phyloP scores from a whole-genome alignment of 2,113 vertebrate genomes.

The Syrrhaptes paradoxus region DNA sequence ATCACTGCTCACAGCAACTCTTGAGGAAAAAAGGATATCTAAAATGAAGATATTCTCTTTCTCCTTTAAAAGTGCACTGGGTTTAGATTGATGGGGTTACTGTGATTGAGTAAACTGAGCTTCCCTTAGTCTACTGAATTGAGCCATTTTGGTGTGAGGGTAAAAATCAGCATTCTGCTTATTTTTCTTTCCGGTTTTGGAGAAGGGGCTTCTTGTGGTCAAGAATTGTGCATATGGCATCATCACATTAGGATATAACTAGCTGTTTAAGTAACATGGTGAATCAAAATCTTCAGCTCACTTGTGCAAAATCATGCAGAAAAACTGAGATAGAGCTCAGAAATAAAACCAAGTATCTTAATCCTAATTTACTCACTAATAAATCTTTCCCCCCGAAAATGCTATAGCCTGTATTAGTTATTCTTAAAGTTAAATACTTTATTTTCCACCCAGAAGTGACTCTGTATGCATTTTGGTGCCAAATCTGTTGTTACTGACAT shows the following conservation, averaged over 20 bases:
- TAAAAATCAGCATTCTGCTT: neutral
- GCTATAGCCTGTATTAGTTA: neutral
- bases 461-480: neutral
- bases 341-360: neutral
- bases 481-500: neutral
- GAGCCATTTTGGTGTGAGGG: neutral
- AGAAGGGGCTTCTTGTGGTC: neutral
- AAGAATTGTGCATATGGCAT: neutral
- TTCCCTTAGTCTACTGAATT: neutral
- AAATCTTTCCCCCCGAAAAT: neutral
- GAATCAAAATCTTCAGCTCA: neutral
- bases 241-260: rapidly evolving
- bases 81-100: neutral
- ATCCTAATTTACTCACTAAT: neutral
- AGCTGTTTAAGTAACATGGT: neutral
- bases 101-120: neutral
- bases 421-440: neutral
- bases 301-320: neutral
- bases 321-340: neutral
- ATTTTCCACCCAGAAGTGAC: neutral
- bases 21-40: neutral
- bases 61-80: neutral
- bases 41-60: neutral
- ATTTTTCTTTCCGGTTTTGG: neutral
- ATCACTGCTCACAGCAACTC: neutral